phyloP scores from a whole-genome alignment of 2,113 vertebrate genomes.

The Petrocephalus zakoni region DNA sequence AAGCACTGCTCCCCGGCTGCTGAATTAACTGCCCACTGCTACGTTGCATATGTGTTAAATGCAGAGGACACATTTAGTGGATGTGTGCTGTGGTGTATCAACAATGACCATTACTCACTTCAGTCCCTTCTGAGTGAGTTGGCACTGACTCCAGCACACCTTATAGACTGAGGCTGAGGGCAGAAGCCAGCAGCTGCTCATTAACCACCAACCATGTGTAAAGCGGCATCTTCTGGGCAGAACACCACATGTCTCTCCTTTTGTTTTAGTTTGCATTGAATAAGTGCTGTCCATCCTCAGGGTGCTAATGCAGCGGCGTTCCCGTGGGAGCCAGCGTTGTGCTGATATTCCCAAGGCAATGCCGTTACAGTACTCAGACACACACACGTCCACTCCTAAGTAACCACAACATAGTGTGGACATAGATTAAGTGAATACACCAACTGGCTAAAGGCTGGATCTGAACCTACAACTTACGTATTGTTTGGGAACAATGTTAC shows the following conservation, averaged over 20 bases:
- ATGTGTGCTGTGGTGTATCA: too few relatives aligned
- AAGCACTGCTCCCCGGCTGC: too few relatives aligned
- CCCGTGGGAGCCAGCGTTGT: not conserved
- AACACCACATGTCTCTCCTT: not conserved
- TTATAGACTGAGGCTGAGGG: not conserved
- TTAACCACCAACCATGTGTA: not conserved
- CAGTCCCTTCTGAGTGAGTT: not conserved
- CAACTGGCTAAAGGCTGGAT: not conserved
- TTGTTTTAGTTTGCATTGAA: not conserved
- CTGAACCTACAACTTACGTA: not conserved
- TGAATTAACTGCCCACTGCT: too few relatives aligned
- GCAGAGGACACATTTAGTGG: too few relatives aligned
- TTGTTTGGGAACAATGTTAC: not conserved
- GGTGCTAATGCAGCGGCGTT: not conserved
- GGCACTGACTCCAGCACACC: not conserved
- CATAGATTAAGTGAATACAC: not conserved
- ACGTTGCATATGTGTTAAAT: too few relatives aligned
- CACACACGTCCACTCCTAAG: not conserved
- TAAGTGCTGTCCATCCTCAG: not conserved
- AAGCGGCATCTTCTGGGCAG: not conserved
- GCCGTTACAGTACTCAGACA: not conserved
- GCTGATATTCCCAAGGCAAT: not conserved
- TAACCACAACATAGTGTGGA: not conserved
- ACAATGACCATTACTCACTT: too few relatives aligned
- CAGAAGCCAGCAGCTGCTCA: not conserved